Percentiles rank a stretch among this genome's conserved stretches.
These are phyloP conservation scores for Corythaeola cristata DNA, from an alignment of 2,113 vertebrate genomes.

Conservation along the genomic window DNA sequence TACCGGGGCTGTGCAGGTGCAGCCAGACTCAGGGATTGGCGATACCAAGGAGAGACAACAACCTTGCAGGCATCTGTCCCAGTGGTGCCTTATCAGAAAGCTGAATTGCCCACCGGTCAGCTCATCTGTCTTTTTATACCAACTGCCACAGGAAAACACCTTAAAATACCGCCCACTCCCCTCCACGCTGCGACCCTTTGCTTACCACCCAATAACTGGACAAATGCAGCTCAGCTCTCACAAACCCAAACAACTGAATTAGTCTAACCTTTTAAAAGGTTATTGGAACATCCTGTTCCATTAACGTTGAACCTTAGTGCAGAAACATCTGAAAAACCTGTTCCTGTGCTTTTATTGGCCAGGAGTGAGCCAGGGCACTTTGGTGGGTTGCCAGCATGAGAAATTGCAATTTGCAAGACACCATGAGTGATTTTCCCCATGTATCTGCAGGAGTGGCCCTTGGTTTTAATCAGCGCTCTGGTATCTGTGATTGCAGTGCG, in stretches of 20 bases:
- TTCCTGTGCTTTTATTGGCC: not conserved
- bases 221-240: not conserved
- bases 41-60: not conserved
- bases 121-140: not conserved
- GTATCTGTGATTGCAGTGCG: not conserved
- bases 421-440: not conserved
- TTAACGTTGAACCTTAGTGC: not conserved
- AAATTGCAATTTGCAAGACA: constrained; percentile 16
- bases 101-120: not conserved
- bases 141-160: not conserved
- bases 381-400: not conserved
- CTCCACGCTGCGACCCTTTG: fast-evolving
- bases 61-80: not conserved
- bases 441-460: not conserved
- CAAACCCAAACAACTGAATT: not conserved
- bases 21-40: not conserved
- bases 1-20: not conserved
- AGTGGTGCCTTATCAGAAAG: not conserved
- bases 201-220: not conserved
- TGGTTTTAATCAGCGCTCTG: not conserved
- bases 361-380: not conserved
- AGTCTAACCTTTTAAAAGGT: not conserved
- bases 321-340: not conserved
- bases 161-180: not conserved
- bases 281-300: not conserved